Base-by-base conservation (phyloP, 2,888 invertebrate genomes). In the Junonia oenone region DNA sequence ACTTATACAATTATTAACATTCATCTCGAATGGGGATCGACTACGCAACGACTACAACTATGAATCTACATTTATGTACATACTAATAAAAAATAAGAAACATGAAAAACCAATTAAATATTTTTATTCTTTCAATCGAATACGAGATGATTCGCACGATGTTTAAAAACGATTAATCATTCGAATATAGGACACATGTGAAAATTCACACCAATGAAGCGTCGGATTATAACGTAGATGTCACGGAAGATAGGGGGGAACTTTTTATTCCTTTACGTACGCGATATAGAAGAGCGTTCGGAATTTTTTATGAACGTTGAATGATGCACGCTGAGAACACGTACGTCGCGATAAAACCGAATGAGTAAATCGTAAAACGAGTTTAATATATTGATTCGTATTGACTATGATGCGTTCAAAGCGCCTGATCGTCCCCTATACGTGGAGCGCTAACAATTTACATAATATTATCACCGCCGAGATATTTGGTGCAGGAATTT, bases 301-400 rank as follows among this genome's bases (percentile, higher is more conserved):
- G 75, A 75, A 72, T 81, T 81, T 85, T 85, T 86, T 86, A 85
- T 78, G 77, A 75, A 67, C 72, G 63, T 68, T 65, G 78, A 82
- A 84, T 84, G 84, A 85, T 86, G 81, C 83, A 81, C 81, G 76
- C 76, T 76, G 72, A 71, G 76, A 72, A 45, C 53, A 75, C 53
- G 54, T 55, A 37, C 49, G 58, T 69, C 67, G 60, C 75, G 81
- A 87, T 89, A 87, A 88, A 88, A 86, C 61, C 71, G 77, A 85
- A 87, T 81, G 85, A 78, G 78, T 76, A 78, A 81, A 82, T 84
- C 83, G 76, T 87, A 87, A 86, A 87, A 85, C 13, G 43, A 83
- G 83, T 84, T 85, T 80, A 85, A 86, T 87, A 85, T 86, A 88
- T 87, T 85, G 84, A 86, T 83, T 85, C 80, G 68, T 77, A 83